Conservation (phyloP, 2,113 vertebrate genomes). For the Lanius collurio region DNA sequence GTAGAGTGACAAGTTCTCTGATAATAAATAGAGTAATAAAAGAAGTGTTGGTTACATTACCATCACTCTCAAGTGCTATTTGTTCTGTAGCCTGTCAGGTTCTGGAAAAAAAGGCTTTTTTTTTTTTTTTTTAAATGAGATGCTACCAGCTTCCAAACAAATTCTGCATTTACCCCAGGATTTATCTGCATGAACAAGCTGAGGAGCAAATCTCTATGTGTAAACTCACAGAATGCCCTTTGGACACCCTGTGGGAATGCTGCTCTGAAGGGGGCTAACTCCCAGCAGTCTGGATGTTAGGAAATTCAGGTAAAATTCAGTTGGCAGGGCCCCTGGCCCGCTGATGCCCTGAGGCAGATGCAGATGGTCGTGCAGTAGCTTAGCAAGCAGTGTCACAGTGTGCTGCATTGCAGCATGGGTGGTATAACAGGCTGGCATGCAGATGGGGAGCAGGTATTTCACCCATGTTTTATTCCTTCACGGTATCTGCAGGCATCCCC, state of each 20-base stretch:
- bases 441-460: neutral
- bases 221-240: neutral
- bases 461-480: neutral
- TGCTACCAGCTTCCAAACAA: neutral
- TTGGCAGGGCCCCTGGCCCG: neutral
- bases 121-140: neutral
- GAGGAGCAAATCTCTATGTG: neutral
- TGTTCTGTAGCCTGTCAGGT: neutral
- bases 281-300: neutral
- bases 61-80: neutral
- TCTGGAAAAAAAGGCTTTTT: neutral
- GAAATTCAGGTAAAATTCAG: neutral
- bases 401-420: neutral
- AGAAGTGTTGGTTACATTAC: neutral
- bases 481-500: neutral
- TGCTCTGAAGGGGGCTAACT: neutral
- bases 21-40: slow-evolving; percentile 5
- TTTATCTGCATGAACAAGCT: neutral
- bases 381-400: neutral
- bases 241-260: fast-evolving
- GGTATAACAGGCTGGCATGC: neutral
- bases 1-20: neutral
- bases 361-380: neutral
- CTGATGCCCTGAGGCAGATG: neutral
- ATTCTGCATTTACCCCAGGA: neutral